phyloP scores from a whole-genome alignment of 1,140 invertebrate species.

The Pseudachorutes palmiensis region DNA sequence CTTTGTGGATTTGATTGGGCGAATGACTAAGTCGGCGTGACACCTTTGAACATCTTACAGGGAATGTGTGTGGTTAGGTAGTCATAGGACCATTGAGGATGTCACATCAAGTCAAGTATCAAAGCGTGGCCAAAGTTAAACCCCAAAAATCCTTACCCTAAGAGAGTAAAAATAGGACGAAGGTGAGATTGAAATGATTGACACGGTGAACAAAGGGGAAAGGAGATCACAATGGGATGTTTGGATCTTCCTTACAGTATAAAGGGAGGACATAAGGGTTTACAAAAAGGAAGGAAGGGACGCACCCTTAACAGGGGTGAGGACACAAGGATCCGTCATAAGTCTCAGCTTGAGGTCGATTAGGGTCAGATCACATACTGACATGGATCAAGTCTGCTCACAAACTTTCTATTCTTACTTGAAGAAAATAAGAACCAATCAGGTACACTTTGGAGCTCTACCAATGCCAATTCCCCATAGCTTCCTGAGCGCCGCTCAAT shows the following conservation, averaged over 20 bases:
- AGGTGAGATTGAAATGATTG: neutral
- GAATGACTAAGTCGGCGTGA: neutral
- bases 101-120: neutral
- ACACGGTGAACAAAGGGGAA: neutral
- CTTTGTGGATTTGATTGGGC: neutral
- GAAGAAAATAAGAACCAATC: too few species aligned
- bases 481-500: too few species aligned
- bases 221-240: neutral
- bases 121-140: neutral
- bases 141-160: too few species aligned
- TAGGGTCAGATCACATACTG: too few species aligned
- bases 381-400: too few species aligned
- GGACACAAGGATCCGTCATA: neutral
- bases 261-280: neutral
- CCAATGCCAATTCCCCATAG: too few species aligned
- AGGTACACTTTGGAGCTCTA: too few species aligned
- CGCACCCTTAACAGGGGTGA: neutral
- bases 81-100: neutral
- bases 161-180: too few species aligned
- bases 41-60: neutral
- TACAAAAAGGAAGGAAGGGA: neutral
- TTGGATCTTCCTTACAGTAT: neutral
- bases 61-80: neutral
- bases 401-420: too few species aligned
- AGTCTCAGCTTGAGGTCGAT: neutral